Base-by-base conservation (phyloP, 2,113 vertebrate species). In the Zosterops pallidus region DNA sequence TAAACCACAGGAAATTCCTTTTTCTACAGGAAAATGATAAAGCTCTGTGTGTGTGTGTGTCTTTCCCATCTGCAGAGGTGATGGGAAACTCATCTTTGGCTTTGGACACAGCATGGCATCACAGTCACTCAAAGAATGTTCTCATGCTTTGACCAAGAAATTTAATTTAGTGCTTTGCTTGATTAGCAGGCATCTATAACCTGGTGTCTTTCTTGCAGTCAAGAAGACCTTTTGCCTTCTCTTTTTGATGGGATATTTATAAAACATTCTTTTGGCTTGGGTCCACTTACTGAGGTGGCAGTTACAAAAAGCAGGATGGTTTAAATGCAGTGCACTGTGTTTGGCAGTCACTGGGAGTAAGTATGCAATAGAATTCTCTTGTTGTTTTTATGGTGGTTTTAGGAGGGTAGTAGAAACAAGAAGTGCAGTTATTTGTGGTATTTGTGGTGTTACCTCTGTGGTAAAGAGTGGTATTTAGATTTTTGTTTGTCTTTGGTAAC, bases 341-440 rank as follows among this genome's bases (percentile, higher is more conserved):
- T 90, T 90, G 22, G 20, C 44, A 52, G 41, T 81, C 17, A 14
- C 9, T 56, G 46, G 29, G 37, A 72, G 9, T 69, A 57, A 70
- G 29, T 35, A 26, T 42, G n/a, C 53, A 69, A 21, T 14, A 37
- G 14, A 87, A 60, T 42, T 69, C 26, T 75, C 79, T 41, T 69
- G 20, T 85, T 79, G 10, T 13, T 46, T 86, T 86, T 60, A 11
- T 41, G 59, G 68, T 92, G 46, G 20, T 55, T 92, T 83, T 68
- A 82, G n/a, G 74, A 91, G 44, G 28, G 14, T 70, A 49, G 41
- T 56, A 71, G 52, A 60, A 82, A 90, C 19, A 90, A 85, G 57
- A 59, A 87, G 56, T 69, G 41, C 20, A 83, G 39, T 90, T 83
- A 79, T 70, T 88, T 94, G 85, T 82, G 68, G 91, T 95, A 83